Evolutionary conservation across 2,797 vertebrate genomes (phyloP).

Genomic region (Agapornis canus): DNA sequence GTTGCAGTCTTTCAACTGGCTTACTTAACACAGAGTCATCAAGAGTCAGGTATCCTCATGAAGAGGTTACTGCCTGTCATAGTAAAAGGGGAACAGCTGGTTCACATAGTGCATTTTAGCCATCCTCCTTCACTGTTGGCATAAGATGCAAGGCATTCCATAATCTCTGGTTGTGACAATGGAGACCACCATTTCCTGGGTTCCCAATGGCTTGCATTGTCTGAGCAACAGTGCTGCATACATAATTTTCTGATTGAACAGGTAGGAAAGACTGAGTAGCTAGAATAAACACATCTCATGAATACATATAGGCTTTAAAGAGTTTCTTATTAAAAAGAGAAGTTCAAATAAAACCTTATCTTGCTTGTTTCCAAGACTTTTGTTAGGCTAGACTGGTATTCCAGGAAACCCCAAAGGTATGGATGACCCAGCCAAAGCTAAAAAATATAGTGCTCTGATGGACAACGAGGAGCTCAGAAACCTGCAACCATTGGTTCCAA

Average conservation of each 20-base stretch:
- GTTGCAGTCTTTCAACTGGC: neutral
- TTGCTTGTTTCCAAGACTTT: neutral
- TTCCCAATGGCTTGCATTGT: neutral
- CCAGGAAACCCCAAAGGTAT: neutral
- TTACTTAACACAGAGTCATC: neutral
- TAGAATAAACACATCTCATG: neutral
- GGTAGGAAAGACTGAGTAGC: neutral
- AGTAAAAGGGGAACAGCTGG: neutral
- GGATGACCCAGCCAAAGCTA: neutral
- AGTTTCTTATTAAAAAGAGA: neutral
- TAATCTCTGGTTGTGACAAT: neutral
- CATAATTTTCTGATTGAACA: neutral
- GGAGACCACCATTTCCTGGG: neutral
- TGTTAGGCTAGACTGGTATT: neutral
- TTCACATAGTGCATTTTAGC: neutral
- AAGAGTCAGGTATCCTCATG: neutral
- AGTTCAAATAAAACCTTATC: neutral
- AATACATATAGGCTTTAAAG: neutral
- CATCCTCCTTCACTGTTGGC: neutral
- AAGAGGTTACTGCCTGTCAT: neutral
- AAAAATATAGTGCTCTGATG: neutral
- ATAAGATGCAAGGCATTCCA: neutral
- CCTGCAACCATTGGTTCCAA: neutral
- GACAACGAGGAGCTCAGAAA: neutral
- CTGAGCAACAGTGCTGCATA: neutral